phyloP scores from a whole-genome alignment of 2,888 invertebrate species.

The Candidula unifasciata region DNA sequence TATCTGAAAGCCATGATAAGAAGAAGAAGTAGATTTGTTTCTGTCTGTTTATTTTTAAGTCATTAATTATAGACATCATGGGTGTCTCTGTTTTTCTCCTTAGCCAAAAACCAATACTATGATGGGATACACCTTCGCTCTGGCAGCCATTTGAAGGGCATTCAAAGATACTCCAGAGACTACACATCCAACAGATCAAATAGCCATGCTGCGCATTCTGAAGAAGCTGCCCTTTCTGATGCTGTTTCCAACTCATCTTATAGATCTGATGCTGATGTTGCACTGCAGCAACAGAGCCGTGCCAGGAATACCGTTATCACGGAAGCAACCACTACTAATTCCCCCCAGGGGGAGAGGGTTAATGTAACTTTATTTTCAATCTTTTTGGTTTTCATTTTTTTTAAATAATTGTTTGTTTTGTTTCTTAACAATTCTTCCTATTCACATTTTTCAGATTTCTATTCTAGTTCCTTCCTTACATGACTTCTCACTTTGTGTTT shows the following conservation, averaged over 20 bases:
- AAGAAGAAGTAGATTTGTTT: too few relatives aligned
- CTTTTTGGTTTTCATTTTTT: too few relatives aligned
- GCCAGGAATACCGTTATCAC: neutral
- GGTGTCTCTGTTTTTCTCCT: neutral
- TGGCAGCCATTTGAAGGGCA: conserved; percentile 50
- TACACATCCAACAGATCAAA: neutral
- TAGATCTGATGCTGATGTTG: conserved; percentile 4
- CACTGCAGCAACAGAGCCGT: neutral
- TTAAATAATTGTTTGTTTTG: too few relatives aligned
- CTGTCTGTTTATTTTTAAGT: too few relatives aligned
- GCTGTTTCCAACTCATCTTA: neutral
- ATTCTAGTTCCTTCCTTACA: too few relatives aligned
- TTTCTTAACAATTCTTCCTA: too few relatives aligned
- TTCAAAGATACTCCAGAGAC: neutral
- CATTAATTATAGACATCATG: too few relatives aligned
- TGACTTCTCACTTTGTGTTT: too few relatives aligned
- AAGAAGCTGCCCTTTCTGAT: neutral
- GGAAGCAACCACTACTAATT: conserved; percentile 29
- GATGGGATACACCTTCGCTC: conserved; percentile 54
- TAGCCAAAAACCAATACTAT: conserved; percentile 45
- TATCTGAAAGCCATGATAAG: too few relatives aligned
- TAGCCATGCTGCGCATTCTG: neutral
- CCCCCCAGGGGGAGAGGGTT: too few relatives aligned
- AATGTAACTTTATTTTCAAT: too few relatives aligned
- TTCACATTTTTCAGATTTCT: too few relatives aligned